These are phyloP conservation scores for Bos indicus DNA, from an alignment of 2,113 vertebrate species.

Conservation along the genomic window DNA sequence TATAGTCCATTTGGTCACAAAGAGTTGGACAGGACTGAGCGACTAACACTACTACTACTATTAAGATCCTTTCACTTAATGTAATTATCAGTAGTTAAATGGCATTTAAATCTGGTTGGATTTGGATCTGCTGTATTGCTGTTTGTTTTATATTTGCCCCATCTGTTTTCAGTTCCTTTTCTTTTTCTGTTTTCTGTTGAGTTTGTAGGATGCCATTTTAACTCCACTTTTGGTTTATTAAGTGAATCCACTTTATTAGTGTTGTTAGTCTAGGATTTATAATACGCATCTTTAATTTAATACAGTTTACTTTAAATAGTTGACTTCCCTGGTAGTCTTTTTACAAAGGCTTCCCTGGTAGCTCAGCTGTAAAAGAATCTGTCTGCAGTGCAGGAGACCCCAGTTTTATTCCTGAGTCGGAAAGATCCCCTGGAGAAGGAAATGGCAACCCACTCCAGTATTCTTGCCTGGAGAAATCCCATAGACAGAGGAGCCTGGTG, in stretches of 20 bases:
- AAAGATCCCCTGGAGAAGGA: background rate
- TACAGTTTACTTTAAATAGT: background rate
- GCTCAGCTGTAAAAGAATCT: background rate
- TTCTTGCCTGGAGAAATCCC: background rate
- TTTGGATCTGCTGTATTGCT: background rate
- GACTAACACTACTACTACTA: background rate
- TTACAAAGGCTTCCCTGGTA: background rate
- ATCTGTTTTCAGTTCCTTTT: background rate
- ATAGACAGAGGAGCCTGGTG: background rate
- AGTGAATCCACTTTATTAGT: background rate
- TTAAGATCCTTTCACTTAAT: background rate
- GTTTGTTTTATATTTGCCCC: background rate
- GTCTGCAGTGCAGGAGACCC: background rate
- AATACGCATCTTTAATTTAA: background rate
- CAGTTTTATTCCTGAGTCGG: rapidly evolving
- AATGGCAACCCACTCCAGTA: background rate
- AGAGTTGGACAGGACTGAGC: background rate
- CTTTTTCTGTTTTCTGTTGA: background rate
- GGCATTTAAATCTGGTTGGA: background rate
- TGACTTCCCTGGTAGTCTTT: background rate
- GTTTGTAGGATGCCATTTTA: background rate
- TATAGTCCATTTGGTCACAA: background rate
- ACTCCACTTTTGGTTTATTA: background rate
- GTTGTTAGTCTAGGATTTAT: background rate
- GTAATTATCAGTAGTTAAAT: background rate